Evolutionary conservation across 2,797 vertebrate species (phyloP).

Genomic region (Epinephelus awoara): DNA sequence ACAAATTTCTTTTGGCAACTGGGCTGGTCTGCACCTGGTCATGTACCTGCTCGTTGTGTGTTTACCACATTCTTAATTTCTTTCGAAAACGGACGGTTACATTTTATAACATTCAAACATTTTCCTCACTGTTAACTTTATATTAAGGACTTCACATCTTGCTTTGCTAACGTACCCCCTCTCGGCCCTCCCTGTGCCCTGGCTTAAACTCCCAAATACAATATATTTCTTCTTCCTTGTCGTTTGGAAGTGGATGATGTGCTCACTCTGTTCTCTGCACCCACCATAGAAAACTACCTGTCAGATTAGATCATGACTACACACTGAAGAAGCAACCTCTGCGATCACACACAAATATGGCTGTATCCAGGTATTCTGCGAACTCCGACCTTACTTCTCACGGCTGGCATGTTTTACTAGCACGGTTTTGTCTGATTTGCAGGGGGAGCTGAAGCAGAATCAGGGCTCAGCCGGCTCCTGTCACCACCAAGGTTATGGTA

Average conservation of each 20-base stretch:
- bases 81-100: neutral
- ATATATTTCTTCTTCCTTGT: neutral
- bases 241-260: neutral
- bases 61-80: too few species aligned
- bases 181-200: too few species aligned
- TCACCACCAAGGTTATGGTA: constrained; percentile 42
- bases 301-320: constrained; percentile 31
- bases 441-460: constrained; percentile 4
- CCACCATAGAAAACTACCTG: neutral
- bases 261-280: neutral
- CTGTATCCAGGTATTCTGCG: neutral
- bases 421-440: constrained; percentile 35
- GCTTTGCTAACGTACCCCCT: too few species aligned
- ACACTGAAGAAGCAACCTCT: neutral
- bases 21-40: neutral
- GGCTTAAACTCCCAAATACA: neutral
- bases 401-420: constrained; percentile 26
- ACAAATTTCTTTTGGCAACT: too few species aligned
- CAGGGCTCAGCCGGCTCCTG: neutral
- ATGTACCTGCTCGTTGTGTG: neutral
- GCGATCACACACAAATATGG: neutral
- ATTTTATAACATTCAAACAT: neutral
- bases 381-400: constrained; percentile 40
- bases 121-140: neutral
- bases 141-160: neutral